Evolutionary conservation across 2,888 invertebrate genomes (phyloP), one percentile per base, ranked within the genome.

Genomic region (Troglohyphantes excavatus): DNA sequence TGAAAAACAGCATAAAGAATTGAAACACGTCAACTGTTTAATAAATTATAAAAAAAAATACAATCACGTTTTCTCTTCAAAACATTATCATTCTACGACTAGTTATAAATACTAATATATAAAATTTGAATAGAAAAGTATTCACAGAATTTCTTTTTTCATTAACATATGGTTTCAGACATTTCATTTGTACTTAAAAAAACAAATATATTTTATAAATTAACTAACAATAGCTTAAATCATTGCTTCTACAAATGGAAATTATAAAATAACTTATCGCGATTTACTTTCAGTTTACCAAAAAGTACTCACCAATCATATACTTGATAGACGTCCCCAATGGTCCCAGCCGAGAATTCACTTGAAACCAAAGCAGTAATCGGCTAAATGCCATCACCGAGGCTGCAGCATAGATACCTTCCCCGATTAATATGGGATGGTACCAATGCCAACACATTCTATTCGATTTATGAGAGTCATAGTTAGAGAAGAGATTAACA

Each of bases 301-400:
- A 29, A 13, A 19, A 27, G 13, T 75, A 75, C 82, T 61, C 73
- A 82, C 89, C 86, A 2, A 91, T 61, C 91, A 91, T 91, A 19
- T 90, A 79, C 53, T 84, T 85, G 11, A 91, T 68, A 9, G 91
- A 90, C 33, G 92, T 93, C 91, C 93, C 93, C 53, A 96, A 93
- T 0, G 96, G 96, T 70, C 96, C 96, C 87, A 96, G 93, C 93
- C 95, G 94, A 92, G 95, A 95, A 93, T 95, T 95, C 68, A 96
- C 93, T 92, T 96, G 95, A 91, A 95, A 95, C 92, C 95, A 94
- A 92, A 95, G 95, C 93, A 96, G 93, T 39, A 96, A 93, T 92
- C 95, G 95, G 92, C 95, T 95, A 92, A 95, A 96, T 9, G 96
- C 95, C 94, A 96, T 95, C 91, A 96, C 95, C 17, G 95, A 95